Conservation (phyloP, 2,113 vertebrate species). For the Anhinga rufa region DNA sequence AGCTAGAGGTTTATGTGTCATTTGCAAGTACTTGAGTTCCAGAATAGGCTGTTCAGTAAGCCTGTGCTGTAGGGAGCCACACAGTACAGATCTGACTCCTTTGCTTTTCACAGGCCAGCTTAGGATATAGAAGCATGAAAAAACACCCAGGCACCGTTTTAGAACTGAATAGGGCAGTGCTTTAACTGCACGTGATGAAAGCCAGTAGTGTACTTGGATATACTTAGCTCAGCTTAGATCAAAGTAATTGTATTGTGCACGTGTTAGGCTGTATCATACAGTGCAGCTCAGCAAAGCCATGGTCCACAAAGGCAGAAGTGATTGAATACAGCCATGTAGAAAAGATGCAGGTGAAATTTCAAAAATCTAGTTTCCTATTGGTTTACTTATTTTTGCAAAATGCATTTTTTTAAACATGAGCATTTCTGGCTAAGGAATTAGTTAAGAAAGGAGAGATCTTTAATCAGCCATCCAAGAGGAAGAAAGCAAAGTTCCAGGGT, state of each 20-base stretch:
- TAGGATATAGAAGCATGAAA: background rate
- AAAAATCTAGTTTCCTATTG: background rate
- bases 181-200: background rate
- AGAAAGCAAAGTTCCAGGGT: background rate
- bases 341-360: background rate
- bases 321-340: background rate
- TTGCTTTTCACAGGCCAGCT: background rate
- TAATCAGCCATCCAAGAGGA: background rate
- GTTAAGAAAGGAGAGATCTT: background rate
- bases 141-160: background rate
- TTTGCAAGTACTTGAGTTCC: background rate
- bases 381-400: background rate
- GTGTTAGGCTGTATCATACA: background rate
- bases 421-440: background rate
- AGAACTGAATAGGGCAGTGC: background rate
- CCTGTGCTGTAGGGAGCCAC: background rate
- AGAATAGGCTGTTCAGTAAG: background rate
- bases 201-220: background rate
- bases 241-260: background rate
- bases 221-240: background rate
- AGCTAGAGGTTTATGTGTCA: background rate
- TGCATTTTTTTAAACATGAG: background rate
- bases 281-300: accelerated
- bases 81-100: background rate
- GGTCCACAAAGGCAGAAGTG: background rate